Evolutionary conservation across 2,888 invertebrate species (phyloP), one percentile per base, ranked within the genome.

Genomic region (Sylvicola fuscatus): DNA sequence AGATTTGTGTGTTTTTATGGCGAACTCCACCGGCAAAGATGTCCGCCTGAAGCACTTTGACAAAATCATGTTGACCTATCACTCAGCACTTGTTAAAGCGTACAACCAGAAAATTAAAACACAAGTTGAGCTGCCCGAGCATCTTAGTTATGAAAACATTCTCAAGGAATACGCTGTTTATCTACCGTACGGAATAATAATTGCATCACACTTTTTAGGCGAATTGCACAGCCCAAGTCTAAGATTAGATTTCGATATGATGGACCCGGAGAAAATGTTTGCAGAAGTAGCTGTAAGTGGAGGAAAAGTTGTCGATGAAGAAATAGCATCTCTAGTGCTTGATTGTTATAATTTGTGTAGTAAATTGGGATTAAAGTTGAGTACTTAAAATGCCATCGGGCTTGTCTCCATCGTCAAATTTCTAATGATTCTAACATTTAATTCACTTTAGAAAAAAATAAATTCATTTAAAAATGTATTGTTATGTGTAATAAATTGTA

Each of bases 101-200:
- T 49, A 43, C 28, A 34, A 3, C 6, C 28, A 37, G 3, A 29
- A 44, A n/a, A 36, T 46, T 35, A 15, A 39, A 38, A 1, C 34
- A 14, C 8, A 7, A 38, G 2, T 14, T 8, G 34, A 41, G n/a
- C 29, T 53, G 13, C 56, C 57, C 1, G 40, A 40, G 8, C 21
- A 21, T 21, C 8, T 21, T 6, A 21, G 56, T 26, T 45, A 47
- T 4, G 41, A 46, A 3, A 39, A 38, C 5, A 42, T 58, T 16
- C 39, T 56, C 0, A 46, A 47, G 36, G 56, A 58, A 41, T 58
- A 55, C 35, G 44, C 51, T 2, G 44, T 42, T 3, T 48, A 47
- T 16, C 35, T 53, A 30, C 53, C 56, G 1, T 51, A 48, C 34
- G 44, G 49, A 16, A 38, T 48, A 6, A 28, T 35, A 1, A 50